Base-by-base conservation (phyloP, 1,140 invertebrate species). In the Eciton burchellii region DNA sequence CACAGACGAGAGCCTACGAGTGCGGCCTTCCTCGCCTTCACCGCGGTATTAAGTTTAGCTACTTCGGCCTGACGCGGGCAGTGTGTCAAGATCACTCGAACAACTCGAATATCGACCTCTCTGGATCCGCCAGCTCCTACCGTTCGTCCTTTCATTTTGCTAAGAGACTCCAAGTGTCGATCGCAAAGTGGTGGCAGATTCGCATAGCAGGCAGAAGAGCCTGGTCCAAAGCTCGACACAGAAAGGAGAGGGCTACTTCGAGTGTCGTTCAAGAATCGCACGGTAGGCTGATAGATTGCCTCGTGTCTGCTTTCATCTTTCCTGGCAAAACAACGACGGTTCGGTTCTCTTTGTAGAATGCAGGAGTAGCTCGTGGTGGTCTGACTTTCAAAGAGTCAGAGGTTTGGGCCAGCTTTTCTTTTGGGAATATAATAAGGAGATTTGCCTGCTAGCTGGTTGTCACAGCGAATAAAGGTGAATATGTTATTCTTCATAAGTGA, bases 41-140 rank as follows among this genome's bases (percentile, higher is more conserved):
- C 52, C 57, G 35, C 49, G 70, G 71, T 84, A 87, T 90, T 91
- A 90, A 91, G 84, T 89, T 89, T 84, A 86, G 87, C 81, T 77
- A 83, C 76, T 79, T 82, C 85, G 81, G 56, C 59, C 79, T 90
- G 88, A 87, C 84, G 85, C 65, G 81, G 88, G 70, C 90, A 91
- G 89, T 91, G 79, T 91, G 90, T 91, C 90, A 91, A 91, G 90
- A 91, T 91, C 90, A 91, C 86, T 90, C 84, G 87, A 89, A 88
- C 84, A 47, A 62, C n/a, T 45, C 52, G 66, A 63, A 70, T 70
- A 79, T 70, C 85, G 65, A 49, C 49, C 60, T 35, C 70, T 82
- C 82, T 85, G 57, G 72, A 71, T 68, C 62, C 70, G 19, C 43
- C 19, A 57, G 47, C 76, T 21, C 62, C 57, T 83, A 72, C 60